phyloP scores from a whole-genome alignment of 2,888 invertebrate genomes.

The Serripes groenlandicus region DNA sequence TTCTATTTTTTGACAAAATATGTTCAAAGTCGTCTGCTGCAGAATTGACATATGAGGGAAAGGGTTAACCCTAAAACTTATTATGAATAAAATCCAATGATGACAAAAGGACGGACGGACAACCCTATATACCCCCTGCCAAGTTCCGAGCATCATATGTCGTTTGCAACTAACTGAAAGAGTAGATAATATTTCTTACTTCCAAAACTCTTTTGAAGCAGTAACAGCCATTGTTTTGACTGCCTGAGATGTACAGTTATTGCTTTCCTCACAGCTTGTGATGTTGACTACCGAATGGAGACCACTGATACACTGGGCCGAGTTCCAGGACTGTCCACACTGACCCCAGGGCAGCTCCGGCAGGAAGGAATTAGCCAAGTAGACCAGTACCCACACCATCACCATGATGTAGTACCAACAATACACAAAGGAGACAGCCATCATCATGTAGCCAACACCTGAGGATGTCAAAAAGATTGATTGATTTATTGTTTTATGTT shows the following conservation, averaged over 20 bases:
- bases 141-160: no score
- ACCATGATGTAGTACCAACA: slow-evolving; percentile 78
- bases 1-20: no score
- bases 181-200: no score
- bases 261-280: slow-evolving; percentile 1
- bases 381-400: slow-evolving; percentile 76
- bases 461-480: neutral
- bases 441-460: slow-evolving; percentile 79
- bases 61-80: no score
- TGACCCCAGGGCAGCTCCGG: slow-evolving; percentile 71
- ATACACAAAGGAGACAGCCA: slow-evolving; percentile 74
- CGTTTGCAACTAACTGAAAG: no score
- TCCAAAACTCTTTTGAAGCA: slow-evolving; percentile 77
- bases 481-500: neutral
- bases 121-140: no score
- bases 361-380: slow-evolving; percentile 73
- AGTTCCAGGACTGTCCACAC: slow-evolving; percentile 76
- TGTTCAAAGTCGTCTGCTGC: no score
- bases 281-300: slow-evolving; percentile 12
- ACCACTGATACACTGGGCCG: slow-evolving; percentile 63
- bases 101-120: no score
- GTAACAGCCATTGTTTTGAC: slow-evolving; percentile 32
- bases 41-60: no score
- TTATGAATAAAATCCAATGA: no score
- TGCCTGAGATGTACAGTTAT: slow-evolving; percentile 4